Percentiles rank a stretch among this genome's conserved stretches.
These are phyloP conservation scores for Gobius niger DNA, from an alignment of 2,113 vertebrate species.

Conservation along the genomic window DNA sequence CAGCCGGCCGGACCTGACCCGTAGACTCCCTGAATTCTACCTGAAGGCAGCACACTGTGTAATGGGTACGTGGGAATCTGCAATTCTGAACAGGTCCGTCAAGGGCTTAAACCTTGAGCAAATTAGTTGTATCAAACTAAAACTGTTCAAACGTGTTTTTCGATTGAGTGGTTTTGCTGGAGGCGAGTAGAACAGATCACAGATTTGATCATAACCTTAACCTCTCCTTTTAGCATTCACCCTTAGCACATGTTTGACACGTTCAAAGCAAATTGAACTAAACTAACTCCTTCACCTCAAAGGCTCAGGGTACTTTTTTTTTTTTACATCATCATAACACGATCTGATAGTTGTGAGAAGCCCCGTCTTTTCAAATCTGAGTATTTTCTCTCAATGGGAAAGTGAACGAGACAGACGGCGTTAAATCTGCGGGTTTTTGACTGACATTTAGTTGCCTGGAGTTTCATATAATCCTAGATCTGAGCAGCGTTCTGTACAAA, in stretches of 20 bases:
- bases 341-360: not conserved
- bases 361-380: not conserved
- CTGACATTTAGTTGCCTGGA: constrained; percentile 5
- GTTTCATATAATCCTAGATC: constrained; percentile 9
- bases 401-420: not conserved
- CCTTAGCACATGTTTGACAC: not conserved
- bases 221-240: not conserved
- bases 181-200: too few species aligned
- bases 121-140: too few species aligned
- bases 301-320: not conserved
- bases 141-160: too few species aligned
- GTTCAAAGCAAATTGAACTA: constrained; percentile 1
- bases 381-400: not conserved
- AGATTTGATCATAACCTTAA: not conserved
- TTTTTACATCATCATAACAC: not conserved
- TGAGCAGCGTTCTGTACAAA: constrained; percentile 14
- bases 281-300: not conserved
- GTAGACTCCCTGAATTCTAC: too few species aligned
- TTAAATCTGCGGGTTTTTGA: not conserved
- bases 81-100: too few species aligned
- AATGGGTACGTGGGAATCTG: too few species aligned
- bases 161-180: too few species aligned
- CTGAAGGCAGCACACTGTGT: too few species aligned
- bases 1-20: too few species aligned
- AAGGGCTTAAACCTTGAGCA: too few species aligned